Evolutionary conservation across 2,888 invertebrate species (phyloP).

Genomic region (Leptopilina drosophilae): DNA sequence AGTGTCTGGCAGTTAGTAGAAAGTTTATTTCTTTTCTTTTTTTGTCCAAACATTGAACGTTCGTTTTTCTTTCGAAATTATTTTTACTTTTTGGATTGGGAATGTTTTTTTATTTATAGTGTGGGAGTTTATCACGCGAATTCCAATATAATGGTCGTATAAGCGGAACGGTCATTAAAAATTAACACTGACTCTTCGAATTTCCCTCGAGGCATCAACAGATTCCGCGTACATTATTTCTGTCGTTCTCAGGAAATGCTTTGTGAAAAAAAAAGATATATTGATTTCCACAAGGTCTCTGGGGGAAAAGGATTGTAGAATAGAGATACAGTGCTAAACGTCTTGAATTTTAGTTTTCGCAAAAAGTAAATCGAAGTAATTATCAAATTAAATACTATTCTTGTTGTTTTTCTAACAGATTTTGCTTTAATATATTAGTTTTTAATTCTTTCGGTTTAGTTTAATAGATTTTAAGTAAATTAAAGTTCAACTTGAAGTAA

Average conservation of each 20-base stretch:
- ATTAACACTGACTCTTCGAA: slow-evolving; percentile 2
- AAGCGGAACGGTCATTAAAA: slow-evolving; percentile 7
- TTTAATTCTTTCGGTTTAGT: too few species aligned
- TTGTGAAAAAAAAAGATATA: not conserved
- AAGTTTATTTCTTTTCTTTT: too few species aligned
- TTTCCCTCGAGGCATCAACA: slow-evolving; percentile 31
- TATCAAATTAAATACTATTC: too few species aligned
- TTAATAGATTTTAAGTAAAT: too few species aligned
- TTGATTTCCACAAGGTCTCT: not conserved
- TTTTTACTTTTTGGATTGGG: not conserved
- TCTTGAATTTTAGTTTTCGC: not conserved
- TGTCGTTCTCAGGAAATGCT: not conserved
- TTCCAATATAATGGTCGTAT: not conserved
- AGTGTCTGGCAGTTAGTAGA: too few species aligned
- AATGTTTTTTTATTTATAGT: not conserved
- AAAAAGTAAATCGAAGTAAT: too few species aligned
- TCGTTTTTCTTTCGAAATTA: not conserved
- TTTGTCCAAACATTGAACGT: too few species aligned
- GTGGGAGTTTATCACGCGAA: slow-evolving; percentile 3
- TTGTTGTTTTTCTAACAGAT: too few species aligned
- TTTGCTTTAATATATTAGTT: too few species aligned
- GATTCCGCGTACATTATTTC: slow-evolving; percentile 5
- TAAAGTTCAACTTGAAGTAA: not conserved
- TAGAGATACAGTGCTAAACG: not conserved
- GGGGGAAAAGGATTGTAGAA: not conserved